Base-by-base conservation (phyloP, 2,797 vertebrate genomes). In the Petrocephalus schoutedeni region DNA sequence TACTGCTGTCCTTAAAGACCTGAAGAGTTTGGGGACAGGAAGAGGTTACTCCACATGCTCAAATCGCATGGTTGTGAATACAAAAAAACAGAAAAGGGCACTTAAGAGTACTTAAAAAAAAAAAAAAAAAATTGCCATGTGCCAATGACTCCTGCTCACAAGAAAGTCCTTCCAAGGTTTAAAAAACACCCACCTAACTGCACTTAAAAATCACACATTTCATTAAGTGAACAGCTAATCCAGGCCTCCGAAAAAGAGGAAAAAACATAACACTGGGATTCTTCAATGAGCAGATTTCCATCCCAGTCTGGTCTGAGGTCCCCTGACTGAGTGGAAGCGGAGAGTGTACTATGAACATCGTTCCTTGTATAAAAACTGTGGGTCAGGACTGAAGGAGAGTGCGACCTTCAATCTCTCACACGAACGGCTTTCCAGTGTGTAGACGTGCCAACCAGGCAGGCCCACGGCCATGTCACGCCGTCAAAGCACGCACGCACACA, bases 11-110 rank as follows among this genome's bases (percentile, higher is more conserved):
- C 49, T 83, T 83, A 10, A 83, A 53, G 51, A 54, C 51, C 51
- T 49, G 32, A 32, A 85, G 54, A 58, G 41, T 59, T 21, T 53
- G 41, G 54, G 36, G 10, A 59, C 2, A 57, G 86, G 88, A 86
- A 80, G 89, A 87, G 87, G 89, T 86, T 85, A 83, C 54, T 41
- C 86, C 71, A 89, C 86, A 87, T 28, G 16, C 28, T 71, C 32
- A 71, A 67, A 36, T 67, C 12, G 0, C 28, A 71, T 36, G 85
- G 88, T 45, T 59, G 12, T 58, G 87, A 90, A 90, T 67, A 89
- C 86, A 90, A 86, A 57, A 77, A 54, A 49, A 8, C 32, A 71
- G 8, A 56, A 56, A 56, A 56, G 51, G 16, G 4, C 86, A 53
- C n/a, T 28, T 45, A 80, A 57, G 49, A 77, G 86, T 89, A 89